Evolutionary conservation across 2,113 vertebrate genomes (phyloP), one percentile per base, ranked within the genome.

Genomic region (Cranoglanis bouderius): DNA sequence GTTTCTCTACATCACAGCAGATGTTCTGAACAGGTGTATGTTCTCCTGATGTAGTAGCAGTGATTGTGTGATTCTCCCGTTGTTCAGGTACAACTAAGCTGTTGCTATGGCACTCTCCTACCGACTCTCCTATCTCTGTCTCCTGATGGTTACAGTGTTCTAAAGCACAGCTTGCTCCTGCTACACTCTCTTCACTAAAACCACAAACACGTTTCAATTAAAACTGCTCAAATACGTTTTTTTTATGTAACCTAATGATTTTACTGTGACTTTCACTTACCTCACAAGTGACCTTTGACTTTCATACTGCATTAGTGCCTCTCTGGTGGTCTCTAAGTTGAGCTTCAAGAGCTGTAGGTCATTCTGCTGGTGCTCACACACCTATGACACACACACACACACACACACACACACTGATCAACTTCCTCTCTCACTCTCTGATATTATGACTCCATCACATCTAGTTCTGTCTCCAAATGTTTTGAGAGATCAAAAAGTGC

Each of bases 341-440:
- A 96, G 72, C 82, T 95, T 95, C 75, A 98, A 93, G 90, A 97
- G 96, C 85, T 97, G 95, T 55, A 98, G 93, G 88, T 98, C 97
- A 72, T 90, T 94, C 82, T 96, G 95, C 92, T 98, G 97, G 89
- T 96, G 97, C 61, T 96, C 88, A 77, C 96, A 98, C 88, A 98
- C 96, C 97, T 99, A 93, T 65, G 61, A 91, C 38, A 86, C 43
- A 85, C 72, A 87, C 32, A 91, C 35, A 82, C 51, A 87, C 38
- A 86, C 46, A 72, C 14, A 32, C 32, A 63, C 46, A 49, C 82
- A 84, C 40, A 59, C 9, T 57, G 46, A n/a, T 32, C n/a, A 16
- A 35, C 14, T 16, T 70, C 65, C 74, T 18, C 29, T n/a, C 46
- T 29, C 1, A 46, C 40, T 26, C 38, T 26, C 21, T 26, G 21